A percentile compares a stretch with the other conserved stretches of the same genome.
phyloP scores from a whole-genome alignment of 2,888 invertebrate genomes.

The Zeuzera pyrina region DNA sequence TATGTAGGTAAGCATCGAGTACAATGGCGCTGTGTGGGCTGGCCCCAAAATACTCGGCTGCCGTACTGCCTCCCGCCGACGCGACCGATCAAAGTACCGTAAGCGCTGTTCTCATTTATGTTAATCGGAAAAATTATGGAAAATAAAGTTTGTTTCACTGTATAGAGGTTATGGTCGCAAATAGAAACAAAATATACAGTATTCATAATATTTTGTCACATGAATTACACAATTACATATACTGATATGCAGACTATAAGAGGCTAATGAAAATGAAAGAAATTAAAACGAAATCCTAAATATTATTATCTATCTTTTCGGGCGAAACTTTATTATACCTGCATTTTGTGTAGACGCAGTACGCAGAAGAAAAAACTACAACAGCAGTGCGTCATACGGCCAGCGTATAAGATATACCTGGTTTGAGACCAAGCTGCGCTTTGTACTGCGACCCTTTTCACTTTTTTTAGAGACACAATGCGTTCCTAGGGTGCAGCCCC shows the following conservation, averaged over 20 bases:
- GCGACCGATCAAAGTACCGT: constrained; percentile 51
- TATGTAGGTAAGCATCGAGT: background rate
- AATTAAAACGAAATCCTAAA: too few relatives aligned
- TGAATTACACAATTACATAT: too few relatives aligned
- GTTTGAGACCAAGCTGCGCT: constrained; percentile 32
- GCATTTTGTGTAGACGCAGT: constrained; percentile 4
- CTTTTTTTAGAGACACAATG: constrained; percentile 59
- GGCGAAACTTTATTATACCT: constrained; percentile 9
- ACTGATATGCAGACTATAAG: too few relatives aligned
- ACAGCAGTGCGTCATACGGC: constrained; percentile 21
- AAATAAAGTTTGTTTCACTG: too few relatives aligned
- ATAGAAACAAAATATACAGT: too few relatives aligned
- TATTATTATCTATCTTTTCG: too few relatives aligned
- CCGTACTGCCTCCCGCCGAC: constrained; percentile 15
- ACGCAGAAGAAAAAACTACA: background rate
- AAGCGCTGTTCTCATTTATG: too few relatives aligned
- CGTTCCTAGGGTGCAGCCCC: constrained; percentile 49
- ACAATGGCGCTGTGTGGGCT: constrained; percentile 24
- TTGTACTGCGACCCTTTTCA: constrained; percentile 60
- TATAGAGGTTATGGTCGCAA: too few relatives aligned
- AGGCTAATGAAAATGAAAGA: background rate
- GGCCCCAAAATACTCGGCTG: constrained; percentile 22
- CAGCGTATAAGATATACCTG: constrained; percentile 25
- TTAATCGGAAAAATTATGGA: too few relatives aligned
- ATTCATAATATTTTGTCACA: background rate